Evolutionary conservation across 2,113 vertebrate species (phyloP).

Genomic region (Dromiciops gliroides): DNA sequence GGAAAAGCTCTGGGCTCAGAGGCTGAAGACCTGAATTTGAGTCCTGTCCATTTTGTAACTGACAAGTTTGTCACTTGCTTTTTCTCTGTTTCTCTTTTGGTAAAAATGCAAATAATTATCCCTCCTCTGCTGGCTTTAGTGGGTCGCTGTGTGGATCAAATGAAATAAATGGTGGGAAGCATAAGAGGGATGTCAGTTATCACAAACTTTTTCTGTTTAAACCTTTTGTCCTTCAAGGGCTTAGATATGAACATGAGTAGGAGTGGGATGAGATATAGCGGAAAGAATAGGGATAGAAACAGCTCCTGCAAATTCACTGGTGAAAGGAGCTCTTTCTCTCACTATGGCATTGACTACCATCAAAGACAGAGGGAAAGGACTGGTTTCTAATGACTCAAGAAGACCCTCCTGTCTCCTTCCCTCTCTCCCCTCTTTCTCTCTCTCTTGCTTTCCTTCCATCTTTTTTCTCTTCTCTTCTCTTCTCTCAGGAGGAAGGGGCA

Average conservation of each 20-base stretch:
- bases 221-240: neutral
- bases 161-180: neutral
- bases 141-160: neutral
- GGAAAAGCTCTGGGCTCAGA: neutral
- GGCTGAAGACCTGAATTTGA: neutral
- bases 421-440: too few relatives aligned
- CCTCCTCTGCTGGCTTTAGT: neutral
- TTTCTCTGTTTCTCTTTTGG: neutral
- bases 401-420: neutral
- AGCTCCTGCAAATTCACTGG: neutral
- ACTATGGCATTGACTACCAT: neutral
- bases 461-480: too few relatives aligned
- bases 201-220: neutral
- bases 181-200: neutral
- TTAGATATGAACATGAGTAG: neutral
- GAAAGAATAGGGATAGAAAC: neutral
- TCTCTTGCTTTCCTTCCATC: too few relatives aligned
- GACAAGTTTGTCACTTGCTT: neutral
- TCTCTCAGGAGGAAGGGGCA: too few relatives aligned
- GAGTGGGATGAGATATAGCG: neutral
- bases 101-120: neutral
- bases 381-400: neutral
- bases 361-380: neutral
- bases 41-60: neutral
- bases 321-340: neutral